These are phyloP conservation scores for Vannuccia rotundouncinata DNA, from an alignment of 2,888 invertebrate genomes.

Conservation along the genomic window DNA sequence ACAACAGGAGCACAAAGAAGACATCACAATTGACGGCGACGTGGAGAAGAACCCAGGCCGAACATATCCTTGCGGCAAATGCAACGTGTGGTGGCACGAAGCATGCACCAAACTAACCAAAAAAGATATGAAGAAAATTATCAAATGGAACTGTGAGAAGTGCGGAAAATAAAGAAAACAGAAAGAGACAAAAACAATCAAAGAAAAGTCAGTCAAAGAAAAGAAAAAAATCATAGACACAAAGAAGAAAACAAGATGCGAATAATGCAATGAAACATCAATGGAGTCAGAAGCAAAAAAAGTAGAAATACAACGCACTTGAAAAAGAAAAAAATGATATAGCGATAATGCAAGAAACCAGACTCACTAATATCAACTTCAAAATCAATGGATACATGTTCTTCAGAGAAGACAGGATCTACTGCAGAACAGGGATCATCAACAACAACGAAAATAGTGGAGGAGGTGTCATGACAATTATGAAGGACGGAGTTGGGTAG, in stretches of 20 bases:
- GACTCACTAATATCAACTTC: not conserved
- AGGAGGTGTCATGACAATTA: not conserved
- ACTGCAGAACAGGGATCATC: not conserved
- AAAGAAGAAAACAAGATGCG: not conserved
- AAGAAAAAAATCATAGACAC: not conserved
- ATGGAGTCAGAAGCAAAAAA: constrained; percentile 1
- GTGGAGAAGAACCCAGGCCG: constrained; percentile 5
- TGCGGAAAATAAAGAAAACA: not conserved
- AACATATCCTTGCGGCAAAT: not conserved
- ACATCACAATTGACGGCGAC: constrained; percentile 1
- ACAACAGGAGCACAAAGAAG: not conserved
- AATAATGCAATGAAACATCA: not conserved
- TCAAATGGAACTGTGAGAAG: constrained; percentile 1
- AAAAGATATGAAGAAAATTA: not conserved
- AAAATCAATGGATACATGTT: not conserved
- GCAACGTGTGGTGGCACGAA: not conserved
- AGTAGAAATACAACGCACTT: too few species aligned
- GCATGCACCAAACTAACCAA: not conserved
- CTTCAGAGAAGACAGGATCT: not conserved
- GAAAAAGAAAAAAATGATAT: not conserved
- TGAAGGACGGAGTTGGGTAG: constrained; percentile 1
- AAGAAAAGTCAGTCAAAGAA: not conserved
- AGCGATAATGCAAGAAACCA: constrained; percentile 10
- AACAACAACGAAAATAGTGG: not conserved
- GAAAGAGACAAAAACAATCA: not conserved